Evolutionary conservation across 2,113 vertebrate genomes (phyloP), one percentile per base, ranked within the genome.

Genomic region (Naja naja): DNA sequence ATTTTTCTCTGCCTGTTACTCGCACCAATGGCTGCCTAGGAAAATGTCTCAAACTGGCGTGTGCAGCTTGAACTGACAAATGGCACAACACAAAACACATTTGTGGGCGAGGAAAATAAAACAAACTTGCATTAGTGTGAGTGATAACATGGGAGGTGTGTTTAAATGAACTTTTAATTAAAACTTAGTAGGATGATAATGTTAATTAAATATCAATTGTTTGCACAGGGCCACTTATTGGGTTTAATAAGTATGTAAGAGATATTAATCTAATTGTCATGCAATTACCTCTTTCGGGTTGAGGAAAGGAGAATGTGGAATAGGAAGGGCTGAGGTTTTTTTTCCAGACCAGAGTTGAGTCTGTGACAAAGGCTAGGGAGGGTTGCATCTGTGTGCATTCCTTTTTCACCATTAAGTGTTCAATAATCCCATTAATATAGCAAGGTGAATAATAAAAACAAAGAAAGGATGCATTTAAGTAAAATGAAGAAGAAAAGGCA

Each of bases 131-230:
- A 93, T 94, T 87, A 96, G 94, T 91, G 53, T 94, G 96, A 97
- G 93, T 88, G 96, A 96, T 97, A 97, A 96, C 96, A 58, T 95
- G 96, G 8, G 94, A 96, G 93, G 94, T 96, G 88, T 94, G 97
- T 92, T 97, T 95, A 97, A 97, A 97, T 97, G 93, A 97, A 96
- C 86, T 96, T 96, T 96, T 97, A 96, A 97, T 97, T 97, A 97
- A 97, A 97, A 96, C 95, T 95, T 97, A 97, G 96, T 96, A 94
- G 96, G 94, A 94, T 97, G 96, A 97, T 97, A 97, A 97, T 0
- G 88, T 95, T 96, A 97, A 98, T 97, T 98, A 97, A 97, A 97
- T 97, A 97, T 94, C 94, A 96, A 97, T 97, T 97, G 96, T 97
- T 98, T 97, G 95, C 87, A 47, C 95, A 97, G 96, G 93, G 96